Evolutionary conservation across 2,797 vertebrate species (phyloP).

Genomic region (Oreortyx pictus): DNA sequence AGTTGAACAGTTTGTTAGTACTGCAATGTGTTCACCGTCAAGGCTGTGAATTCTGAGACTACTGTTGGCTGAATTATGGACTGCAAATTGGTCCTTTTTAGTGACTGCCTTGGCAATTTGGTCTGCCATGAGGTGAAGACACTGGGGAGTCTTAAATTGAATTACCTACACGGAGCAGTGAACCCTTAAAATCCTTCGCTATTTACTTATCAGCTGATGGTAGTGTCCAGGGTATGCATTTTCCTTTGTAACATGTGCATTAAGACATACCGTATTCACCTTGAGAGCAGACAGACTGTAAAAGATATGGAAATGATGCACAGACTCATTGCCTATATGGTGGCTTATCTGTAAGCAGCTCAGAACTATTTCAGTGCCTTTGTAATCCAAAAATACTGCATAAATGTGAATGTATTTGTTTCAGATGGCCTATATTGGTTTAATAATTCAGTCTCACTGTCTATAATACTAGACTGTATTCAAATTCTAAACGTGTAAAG

Average conservation of each 20-base stretch:
- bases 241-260: conserved; percentile 42
- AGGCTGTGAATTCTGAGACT: conserved; percentile 40
- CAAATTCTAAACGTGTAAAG: conserved; percentile 31
- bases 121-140: not conserved
- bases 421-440: conserved; percentile 24
- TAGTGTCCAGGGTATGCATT: conserved; percentile 46
- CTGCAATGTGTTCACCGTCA: conserved; percentile 8
- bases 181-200: conserved; percentile 31
- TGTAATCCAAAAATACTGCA: conserved; percentile 68
- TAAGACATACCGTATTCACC: conserved; percentile 30
- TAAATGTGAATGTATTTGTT: conserved; percentile 70
- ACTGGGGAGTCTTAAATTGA: conserved; percentile 17
- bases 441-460: conserved; percentile 46
- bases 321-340: conserved; percentile 21
- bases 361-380: conserved; percentile 81
- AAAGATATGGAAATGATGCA: conserved; percentile 13
- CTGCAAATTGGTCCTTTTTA: not conserved
- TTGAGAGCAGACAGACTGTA: conserved; percentile 25
- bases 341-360: conserved; percentile 63
- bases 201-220: conserved; percentile 36
- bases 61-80: not conserved
- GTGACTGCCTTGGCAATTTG: conserved; percentile 5
- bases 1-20: not conserved
- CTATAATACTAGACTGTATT: conserved; percentile 2
- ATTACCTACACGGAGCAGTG: conserved; percentile 17